A percentile compares a stretch with the other conserved stretches of the same genome.
Evolutionary conservation across 2,888 invertebrate genomes (phyloP).

Genomic region (Ganaspis brasiliensis): DNA sequence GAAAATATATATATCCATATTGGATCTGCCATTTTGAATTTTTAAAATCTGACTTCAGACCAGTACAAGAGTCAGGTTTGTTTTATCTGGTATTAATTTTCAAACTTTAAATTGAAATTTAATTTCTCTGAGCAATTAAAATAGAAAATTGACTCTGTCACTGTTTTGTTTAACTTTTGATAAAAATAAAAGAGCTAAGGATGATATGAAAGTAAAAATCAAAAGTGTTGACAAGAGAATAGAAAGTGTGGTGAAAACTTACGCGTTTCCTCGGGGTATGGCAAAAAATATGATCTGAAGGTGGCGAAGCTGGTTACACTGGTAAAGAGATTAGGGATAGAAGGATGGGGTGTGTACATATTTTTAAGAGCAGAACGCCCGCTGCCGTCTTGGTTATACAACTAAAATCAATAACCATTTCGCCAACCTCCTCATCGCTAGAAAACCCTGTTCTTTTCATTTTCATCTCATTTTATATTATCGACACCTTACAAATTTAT

Average conservation of each 20-base stretch:
- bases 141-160: no score
- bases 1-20: no score
- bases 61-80: no score
- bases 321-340: conserved; percentile 23
- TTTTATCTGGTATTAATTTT: no score
- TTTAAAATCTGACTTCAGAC: no score
- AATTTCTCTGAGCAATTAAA: no score
- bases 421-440: background rate
- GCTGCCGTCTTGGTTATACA: background rate
- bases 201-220: no score
- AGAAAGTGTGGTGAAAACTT: background rate
- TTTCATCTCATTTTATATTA: background rate
- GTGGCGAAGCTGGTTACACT: background rate
- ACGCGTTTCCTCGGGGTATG: background rate
- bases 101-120: no score
- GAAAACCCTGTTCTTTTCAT: background rate
- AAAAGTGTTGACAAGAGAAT: background rate
- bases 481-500: background rate
- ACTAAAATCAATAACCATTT: conserved; percentile 38
- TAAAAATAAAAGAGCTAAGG: no score
- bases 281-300: conserved; percentile 1
- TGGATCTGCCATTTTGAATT: no score
- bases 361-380: conserved; percentile 16
- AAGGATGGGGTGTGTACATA: background rate
- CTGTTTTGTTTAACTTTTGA: no score